phyloP scores from a whole-genome alignment of 1,140 invertebrate genomes.

The Anastrepha ludens region DNA sequence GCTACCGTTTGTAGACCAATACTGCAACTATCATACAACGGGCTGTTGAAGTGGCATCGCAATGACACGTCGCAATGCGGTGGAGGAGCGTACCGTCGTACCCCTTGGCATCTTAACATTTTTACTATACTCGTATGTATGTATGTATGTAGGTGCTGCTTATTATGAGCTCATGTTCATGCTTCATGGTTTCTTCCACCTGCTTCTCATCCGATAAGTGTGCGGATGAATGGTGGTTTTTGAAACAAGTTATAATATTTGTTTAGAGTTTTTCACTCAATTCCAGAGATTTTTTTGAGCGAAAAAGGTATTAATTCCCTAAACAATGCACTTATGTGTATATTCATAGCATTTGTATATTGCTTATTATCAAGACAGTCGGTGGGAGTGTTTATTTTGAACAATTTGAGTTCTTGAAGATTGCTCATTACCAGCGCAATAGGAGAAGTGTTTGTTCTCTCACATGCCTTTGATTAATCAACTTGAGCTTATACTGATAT shows the following conservation, averaged over 20 bases:
- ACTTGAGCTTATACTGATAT: no score
- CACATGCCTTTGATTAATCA: neutral
- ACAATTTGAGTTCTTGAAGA: neutral
- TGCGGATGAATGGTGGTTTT: neutral
- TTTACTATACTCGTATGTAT: neutral
- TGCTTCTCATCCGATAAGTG: neutral
- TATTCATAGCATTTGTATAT: neutral
- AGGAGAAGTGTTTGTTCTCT: neutral
- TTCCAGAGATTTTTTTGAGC: neutral
- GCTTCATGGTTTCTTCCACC: neutral
- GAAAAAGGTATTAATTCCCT: neutral
- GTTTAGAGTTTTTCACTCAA: conserved; percentile 9
- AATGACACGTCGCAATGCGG: conserved; percentile 27
- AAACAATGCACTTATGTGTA: no score
- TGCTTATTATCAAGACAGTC: neutral
- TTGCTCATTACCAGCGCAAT: neutral
- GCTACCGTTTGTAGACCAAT: neutral
- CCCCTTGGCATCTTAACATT: neutral
- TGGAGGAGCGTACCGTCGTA: neutral
- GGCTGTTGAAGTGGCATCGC: neutral
- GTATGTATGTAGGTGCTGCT: neutral
- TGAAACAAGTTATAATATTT: neutral
- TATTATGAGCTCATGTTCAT: neutral
- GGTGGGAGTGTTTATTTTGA: neutral
- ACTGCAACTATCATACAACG: neutral